Conservation (phyloP, 1,140 invertebrate species). For the Drosophila arawakana region DNA sequence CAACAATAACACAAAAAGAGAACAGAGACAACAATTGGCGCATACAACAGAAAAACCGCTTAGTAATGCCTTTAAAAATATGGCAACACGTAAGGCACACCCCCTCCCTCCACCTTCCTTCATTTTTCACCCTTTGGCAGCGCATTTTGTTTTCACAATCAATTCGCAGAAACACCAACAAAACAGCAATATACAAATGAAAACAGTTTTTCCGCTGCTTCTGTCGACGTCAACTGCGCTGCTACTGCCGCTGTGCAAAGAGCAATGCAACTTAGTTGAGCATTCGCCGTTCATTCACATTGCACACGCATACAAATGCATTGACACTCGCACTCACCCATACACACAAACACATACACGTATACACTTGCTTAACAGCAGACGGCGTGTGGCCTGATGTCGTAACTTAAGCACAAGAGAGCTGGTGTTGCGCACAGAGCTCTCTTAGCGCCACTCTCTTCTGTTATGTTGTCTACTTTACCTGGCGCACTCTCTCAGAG, state of each 20-base stretch:
- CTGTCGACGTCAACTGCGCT: constrained; percentile 2
- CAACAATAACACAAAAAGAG: constrained; percentile 37
- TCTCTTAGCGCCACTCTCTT: constrained; percentile 39
- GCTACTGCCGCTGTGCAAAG: constrained; percentile 32
- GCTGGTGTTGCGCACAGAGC: constrained; percentile 9
- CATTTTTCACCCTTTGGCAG: constrained; percentile 39
- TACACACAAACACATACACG: constrained; percentile 17
- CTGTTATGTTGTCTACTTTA: neutral
- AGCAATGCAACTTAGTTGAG: constrained; percentile 66
- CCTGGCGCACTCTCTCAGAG: constrained; percentile 39
- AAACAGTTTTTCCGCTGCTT: constrained; percentile 55
- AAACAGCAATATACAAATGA: constrained; percentile 44
- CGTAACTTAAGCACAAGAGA: constrained; percentile 56
- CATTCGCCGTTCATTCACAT: constrained; percentile 73
- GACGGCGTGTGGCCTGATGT: constrained; percentile 68
- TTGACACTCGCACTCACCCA: constrained; percentile 15
- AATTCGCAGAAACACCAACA: constrained; percentile 47
- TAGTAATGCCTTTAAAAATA: constrained; percentile 84
- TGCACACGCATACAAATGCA: constrained; percentile 38
- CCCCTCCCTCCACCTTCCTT: neutral
- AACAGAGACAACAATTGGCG: constrained; percentile 43
- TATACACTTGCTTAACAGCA: constrained; percentile 20
- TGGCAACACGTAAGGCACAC: constrained; percentile 77
- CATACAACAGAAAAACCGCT: constrained; percentile 62
- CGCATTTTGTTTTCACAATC: constrained; percentile 73